Base-by-base conservation (phyloP, 2,888 invertebrate genomes). In the Lycaena phlaeas region DNA sequence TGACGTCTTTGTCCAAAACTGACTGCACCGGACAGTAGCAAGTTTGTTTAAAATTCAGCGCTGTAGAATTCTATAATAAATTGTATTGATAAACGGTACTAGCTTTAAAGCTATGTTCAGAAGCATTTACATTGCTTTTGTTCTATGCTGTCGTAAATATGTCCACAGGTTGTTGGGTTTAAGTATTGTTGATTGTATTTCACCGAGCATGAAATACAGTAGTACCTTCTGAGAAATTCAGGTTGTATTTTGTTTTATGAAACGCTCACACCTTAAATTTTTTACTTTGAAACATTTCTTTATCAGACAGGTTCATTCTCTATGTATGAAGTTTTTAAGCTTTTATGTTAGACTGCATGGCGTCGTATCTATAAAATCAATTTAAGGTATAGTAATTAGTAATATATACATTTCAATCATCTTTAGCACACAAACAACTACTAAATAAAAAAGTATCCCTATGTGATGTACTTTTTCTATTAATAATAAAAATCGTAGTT, bases 61-160 rank as follows among this genome's bases (percentile, higher is more conserved):
- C 36, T 41, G 2, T 14, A 46, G 45, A 40, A 42, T 40, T 42
- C 43, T 36, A 28, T 22, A 17, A 28, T 5, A 11, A 4, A 28
- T 2, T 6, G 14, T 29, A 22, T 12, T 28, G 18, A 27, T 18
- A 9, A 44, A 43, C 42, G 45, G 36, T 41, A 27, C 17, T 34
- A 29, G 17, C 30, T 15, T 40, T 29, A 29, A 15, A 27, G 39
- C 45, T 25, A 46, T 51, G 53, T 51, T 51, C 43, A 50, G 48
- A 48, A 38, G 41, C 40, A 49, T 40, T 40, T 37, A 41, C 50
- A 38, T 40, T 29, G 37, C 41, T 50, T 63, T 81, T 81, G 81
- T 84, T 81, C 77, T 76, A 64, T 45, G 30, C 46, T 45, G 61
- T 70, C 66, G 66, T 75, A 77, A 79, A 78, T 65, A 74, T 79